Percentiles rank a stretch among this genome's conserved stretches.
Conservation (phyloP, 1,140 invertebrate species). For the Macrotrachela quadricornifera region DNA sequence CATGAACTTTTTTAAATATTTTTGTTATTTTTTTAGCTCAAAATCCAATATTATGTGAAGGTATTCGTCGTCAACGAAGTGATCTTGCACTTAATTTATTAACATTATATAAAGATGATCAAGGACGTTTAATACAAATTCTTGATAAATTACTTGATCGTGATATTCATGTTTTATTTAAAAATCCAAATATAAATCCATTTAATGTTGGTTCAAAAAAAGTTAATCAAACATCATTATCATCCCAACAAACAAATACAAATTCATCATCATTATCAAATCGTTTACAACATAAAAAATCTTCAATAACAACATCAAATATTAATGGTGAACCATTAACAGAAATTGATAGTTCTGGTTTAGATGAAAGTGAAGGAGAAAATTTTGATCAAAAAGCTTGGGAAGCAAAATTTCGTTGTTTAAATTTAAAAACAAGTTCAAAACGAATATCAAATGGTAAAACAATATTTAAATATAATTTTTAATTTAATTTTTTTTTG, state of each 20-base stretch:
- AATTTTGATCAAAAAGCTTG: not conserved
- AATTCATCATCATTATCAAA: too few relatives aligned
- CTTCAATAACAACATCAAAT: too few relatives aligned
- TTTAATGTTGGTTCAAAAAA: not conserved
- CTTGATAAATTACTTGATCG: constrained; percentile 65
- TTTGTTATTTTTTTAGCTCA: constrained; percentile 42
- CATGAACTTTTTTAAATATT: too few relatives aligned
- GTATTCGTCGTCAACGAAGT: constrained; percentile 67
- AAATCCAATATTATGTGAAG: constrained; percentile 85
- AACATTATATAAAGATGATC: constrained; percentile 81
- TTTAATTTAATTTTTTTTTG: too few relatives aligned
- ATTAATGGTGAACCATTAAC: too few relatives aligned
- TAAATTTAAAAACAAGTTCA: not conserved
- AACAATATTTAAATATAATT: too few relatives aligned
- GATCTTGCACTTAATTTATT: constrained; percentile 71
- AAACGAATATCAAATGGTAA: too few relatives aligned
- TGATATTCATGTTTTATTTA: constrained; percentile 49
- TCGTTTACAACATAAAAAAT: too few relatives aligned
- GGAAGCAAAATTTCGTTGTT: constrained; percentile 4
- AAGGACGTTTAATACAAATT: constrained; percentile 44
- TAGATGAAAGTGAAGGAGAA: constrained; percentile 7
- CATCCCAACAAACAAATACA: too few relatives aligned
- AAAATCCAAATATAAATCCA: constrained; percentile 9
- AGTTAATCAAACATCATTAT: too few relatives aligned
- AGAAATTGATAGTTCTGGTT: not conserved